Evolutionary conservation across 2,888 invertebrate species (phyloP).

Genomic region (Drosophila algonquin): DNA sequence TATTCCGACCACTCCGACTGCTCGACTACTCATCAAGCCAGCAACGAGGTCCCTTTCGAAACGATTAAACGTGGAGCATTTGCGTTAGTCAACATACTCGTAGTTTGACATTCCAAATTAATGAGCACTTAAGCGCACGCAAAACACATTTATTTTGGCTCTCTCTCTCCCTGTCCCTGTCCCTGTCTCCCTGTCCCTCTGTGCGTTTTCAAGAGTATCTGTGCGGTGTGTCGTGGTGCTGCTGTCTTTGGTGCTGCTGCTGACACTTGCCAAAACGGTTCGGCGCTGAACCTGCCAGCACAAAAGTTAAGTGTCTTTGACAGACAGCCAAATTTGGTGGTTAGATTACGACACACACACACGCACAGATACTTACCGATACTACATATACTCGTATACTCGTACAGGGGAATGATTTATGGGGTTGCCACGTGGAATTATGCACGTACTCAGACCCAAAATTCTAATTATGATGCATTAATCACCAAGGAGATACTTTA

Average conservation of each 20-base stretch:
- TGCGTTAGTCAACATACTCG: constrained; percentile 48
- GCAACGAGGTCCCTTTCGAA: constrained; percentile 45
- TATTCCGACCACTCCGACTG: constrained; percentile 18
- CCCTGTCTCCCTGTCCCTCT: not conserved
- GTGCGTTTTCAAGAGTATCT: constrained; percentile 5
- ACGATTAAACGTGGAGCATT: constrained; percentile 56
- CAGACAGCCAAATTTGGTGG: constrained; percentile 41
- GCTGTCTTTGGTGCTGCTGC: constrained; percentile 3
- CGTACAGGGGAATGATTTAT: constrained; percentile 42
- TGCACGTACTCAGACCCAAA: constrained; percentile 14
- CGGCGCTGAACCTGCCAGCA: constrained; percentile 38
- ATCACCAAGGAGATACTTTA: constrained; percentile 32
- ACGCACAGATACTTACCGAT: not conserved
- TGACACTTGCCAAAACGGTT: constrained; percentile 37
- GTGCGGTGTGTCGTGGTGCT: not conserved
- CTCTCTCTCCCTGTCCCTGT: not conserved
- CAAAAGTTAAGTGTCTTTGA: constrained; percentile 54
- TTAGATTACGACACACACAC: constrained; percentile 29
- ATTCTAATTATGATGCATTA: constrained; percentile 45
- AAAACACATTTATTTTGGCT: constrained; percentile 72
- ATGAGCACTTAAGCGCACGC: constrained; percentile 80
- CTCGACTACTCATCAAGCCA: constrained; percentile 46
- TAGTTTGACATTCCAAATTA: constrained; percentile 73
- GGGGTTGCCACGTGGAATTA: constrained; percentile 44
- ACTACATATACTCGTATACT: not conserved